Percentiles rank a stretch among this genome's conserved stretches.
These are phyloP conservation scores for Cebuella pygmaea DNA, from an alignment of 2,797 vertebrate species.

Conservation along the genomic window DNA sequence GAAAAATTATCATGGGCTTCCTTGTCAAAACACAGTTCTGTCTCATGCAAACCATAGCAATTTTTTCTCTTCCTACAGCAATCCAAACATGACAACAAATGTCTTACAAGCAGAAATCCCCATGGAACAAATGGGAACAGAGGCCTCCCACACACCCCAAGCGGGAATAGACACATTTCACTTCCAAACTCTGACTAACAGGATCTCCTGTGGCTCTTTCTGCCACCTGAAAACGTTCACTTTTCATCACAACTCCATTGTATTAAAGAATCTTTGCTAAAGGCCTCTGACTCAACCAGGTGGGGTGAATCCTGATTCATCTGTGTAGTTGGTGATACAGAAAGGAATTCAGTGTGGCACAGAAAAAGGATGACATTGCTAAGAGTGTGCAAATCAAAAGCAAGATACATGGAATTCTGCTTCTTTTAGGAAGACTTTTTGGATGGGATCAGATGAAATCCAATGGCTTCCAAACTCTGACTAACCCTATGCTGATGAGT, in stretches of 20 bases:
- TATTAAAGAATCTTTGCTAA: neutral
- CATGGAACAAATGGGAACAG: neutral
- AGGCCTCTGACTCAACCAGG: neutral
- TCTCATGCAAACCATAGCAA: slow-evolving; percentile 59
- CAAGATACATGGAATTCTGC: neutral
- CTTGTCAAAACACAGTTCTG: slow-evolving; percentile 33
- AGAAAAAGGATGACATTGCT: neutral
- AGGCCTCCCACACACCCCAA: slow-evolving; percentile 54
- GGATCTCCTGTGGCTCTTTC: slow-evolving; percentile 66
- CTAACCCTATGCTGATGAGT: neutral
- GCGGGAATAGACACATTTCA: slow-evolving; percentile 60
- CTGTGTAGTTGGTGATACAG: neutral
- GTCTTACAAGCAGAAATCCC: slow-evolving; percentile 60
- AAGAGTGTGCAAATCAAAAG: neutral
- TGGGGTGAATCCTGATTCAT: neutral
- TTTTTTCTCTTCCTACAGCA: slow-evolving; percentile 42
- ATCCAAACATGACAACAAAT: slow-evolving; percentile 59
- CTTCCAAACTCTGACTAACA: slow-evolving; percentile 48
- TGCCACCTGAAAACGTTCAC: neutral
- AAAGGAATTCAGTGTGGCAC: neutral
- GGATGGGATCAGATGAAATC: neutral
- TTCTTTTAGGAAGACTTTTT: neutral
- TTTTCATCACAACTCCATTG: neutral
- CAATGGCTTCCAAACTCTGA: neutral
- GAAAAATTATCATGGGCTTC: neutral